Evolutionary conservation across 1,140 invertebrate genomes (phyloP).

Genomic region (Temnothorax curvispinosus): DNA sequence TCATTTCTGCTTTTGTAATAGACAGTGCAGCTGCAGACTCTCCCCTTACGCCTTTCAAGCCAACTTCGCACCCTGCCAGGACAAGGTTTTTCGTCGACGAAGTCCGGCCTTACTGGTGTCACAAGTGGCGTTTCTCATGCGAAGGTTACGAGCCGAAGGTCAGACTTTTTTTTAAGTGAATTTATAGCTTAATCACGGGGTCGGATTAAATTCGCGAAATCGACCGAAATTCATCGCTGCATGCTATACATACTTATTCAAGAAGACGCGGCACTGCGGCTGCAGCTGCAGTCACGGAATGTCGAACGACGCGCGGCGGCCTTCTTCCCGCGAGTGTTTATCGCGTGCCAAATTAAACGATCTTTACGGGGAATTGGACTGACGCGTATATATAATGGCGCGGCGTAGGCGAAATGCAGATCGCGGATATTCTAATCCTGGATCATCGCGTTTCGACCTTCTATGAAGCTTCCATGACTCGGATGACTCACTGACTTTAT

Average conservation of each 20-base stretch:
- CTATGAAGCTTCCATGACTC: not conserved
- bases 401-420: not conserved
- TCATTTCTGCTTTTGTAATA: conserved; percentile 59
- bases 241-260: not conserved
- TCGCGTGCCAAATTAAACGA: conserved; percentile 47
- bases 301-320: not conserved
- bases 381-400: conserved; percentile 13
- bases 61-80: not conserved
- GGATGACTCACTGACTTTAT: not conserved
- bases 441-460: not conserved
- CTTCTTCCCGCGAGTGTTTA: conserved; percentile 27
- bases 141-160: not conserved
- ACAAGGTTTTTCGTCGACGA: conserved; percentile 53
- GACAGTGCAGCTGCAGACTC: conserved; percentile 67
- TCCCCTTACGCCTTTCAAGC: conserved; percentile 22
- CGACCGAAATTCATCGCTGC: not conserved
- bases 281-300: conserved; percentile 36
- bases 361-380: conserved; percentile 29
- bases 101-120: conserved; percentile 44
- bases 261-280: conserved; percentile 16
- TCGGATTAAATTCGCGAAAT: conserved; percentile 13
- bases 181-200: not conserved
- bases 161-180: not conserved
- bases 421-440: conserved; percentile 36
- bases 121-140: conserved; percentile 63